Percentiles rank a stretch among this genome's conserved stretches.
phyloP scores from a whole-genome alignment of 2,888 invertebrate species.

The Mesorhabditis belari region DNA sequence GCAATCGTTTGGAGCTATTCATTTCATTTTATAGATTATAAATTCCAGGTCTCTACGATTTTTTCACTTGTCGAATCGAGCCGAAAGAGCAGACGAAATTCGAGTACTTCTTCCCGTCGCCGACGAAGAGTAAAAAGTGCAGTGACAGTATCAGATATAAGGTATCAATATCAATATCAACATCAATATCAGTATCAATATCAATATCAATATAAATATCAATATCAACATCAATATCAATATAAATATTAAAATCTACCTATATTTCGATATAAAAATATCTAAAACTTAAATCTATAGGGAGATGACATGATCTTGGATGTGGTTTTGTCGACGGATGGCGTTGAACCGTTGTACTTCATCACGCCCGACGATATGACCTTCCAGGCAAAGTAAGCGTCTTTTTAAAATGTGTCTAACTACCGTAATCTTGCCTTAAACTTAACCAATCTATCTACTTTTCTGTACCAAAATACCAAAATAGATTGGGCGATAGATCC shows the following conservation, averaged over 20 bases:
- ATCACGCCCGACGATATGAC: constrained; percentile 53
- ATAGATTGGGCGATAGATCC: too few species aligned
- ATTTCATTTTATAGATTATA: too few species aligned
- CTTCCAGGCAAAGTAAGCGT: constrained; percentile 47
- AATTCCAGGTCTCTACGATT: constrained; percentile 47
- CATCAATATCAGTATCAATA: too few species aligned
- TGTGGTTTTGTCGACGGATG: constrained; percentile 53
- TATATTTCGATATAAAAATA: not conserved
- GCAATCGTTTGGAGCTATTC: too few species aligned
- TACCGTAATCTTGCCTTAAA: not conserved
- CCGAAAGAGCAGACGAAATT: constrained; percentile 46
- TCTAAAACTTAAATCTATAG: constrained; percentile 12
- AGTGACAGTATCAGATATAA: constrained; percentile 49
- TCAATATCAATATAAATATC: too few species aligned
- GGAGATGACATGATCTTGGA: constrained; percentile 50
- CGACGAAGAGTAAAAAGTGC: constrained; percentile 49
- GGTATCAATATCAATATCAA: too few species aligned
- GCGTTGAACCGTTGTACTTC: constrained; percentile 53
- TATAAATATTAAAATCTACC: not conserved
- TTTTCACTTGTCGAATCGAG: constrained; percentile 52
- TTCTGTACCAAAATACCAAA: not conserved
- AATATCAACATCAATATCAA: too few species aligned
- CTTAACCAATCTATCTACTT: not conserved
- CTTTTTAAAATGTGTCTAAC: constrained; percentile 5
- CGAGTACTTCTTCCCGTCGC: constrained; percentile 50